These are phyloP conservation scores for Pitta sordida DNA, from an alignment of 2,113 vertebrate species.

Conservation along the genomic window DNA sequence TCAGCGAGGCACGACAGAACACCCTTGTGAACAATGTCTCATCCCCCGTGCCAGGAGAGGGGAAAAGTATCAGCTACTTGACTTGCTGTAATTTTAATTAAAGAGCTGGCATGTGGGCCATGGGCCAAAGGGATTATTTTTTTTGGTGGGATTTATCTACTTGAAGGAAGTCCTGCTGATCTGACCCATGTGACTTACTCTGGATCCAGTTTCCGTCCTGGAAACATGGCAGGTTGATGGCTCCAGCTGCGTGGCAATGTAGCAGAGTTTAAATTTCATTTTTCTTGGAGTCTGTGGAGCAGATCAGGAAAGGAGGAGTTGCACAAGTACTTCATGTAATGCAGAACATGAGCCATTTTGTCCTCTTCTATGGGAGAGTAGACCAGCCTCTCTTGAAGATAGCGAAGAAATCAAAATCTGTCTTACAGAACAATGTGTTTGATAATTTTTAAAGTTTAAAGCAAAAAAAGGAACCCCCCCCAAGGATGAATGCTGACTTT, in stretches of 20 bases:
- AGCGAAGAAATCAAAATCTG: not conserved
- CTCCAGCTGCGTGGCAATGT: constrained; percentile 48
- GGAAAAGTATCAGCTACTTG: constrained; percentile 97
- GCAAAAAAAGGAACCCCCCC: not conserved
- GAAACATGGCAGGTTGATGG: constrained; percentile 57
- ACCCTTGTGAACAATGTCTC: constrained; percentile 95
- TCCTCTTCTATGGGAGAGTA: constrained; percentile 48
- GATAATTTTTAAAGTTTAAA: constrained; percentile 4
- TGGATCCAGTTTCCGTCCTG: constrained; percentile 33
- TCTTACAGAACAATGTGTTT: not conserved
- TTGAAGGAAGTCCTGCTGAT: constrained; percentile 32
- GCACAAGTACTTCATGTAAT: constrained; percentile 16
- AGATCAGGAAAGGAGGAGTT: constrained; percentile 31
- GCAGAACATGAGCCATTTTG: constrained; percentile 12
- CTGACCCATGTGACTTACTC: constrained; percentile 47
- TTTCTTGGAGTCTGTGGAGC: constrained; percentile 29
- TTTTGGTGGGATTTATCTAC: constrained; percentile 36
- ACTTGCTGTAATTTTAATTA: constrained; percentile 97
- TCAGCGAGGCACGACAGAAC: constrained; percentile 94
- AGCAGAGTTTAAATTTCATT: constrained; percentile 37
- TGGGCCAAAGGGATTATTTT: constrained; percentile 11
- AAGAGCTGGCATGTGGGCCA: constrained; percentile 11
- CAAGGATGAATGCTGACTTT: not conserved
- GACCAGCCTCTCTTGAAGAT: not conserved
- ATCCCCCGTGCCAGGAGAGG: constrained; percentile 92